These are phyloP conservation scores for Daktulosphaira vitifoliae DNA, from an alignment of 1,140 invertebrate species.

Conservation along the genomic window DNA sequence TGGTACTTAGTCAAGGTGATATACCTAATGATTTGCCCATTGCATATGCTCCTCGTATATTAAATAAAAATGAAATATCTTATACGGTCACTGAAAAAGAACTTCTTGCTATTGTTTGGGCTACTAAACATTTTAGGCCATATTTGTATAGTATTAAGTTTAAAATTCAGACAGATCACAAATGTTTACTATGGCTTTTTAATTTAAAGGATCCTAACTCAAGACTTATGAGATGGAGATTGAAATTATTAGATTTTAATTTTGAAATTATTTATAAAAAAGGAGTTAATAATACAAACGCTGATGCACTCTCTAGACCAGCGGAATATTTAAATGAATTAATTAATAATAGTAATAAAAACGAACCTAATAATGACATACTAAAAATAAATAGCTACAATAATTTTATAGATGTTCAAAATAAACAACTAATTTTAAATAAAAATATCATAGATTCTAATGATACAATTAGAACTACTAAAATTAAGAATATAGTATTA, in stretches of 20 bases:
- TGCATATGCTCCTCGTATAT: conserved; percentile 39
- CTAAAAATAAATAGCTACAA: no score
- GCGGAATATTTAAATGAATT: no score
- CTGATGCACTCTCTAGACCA: conserved; percentile 42
- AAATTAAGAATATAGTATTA: no score
- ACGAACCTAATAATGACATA: no score
- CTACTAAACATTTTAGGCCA: conserved; percentile 44
- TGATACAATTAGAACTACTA: no score
- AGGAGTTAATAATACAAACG: conserved; percentile 43
- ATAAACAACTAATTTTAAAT: no score
- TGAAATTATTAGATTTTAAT: conserved; percentile 34
- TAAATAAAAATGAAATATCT: conserved; percentile 39
- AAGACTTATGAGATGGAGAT: conserved; percentile 35
- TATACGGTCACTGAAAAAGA: conserved; percentile 44
- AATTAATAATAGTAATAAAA: no score
- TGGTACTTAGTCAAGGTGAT: conserved; percentile 32
- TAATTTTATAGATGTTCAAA: no score
- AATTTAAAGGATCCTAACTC: conserved; percentile 41
- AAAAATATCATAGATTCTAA: no score
- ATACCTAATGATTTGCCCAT: conserved; percentile 32
- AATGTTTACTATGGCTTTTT: conserved; percentile 46
- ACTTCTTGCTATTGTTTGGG: conserved; percentile 48
- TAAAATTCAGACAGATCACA: conserved; percentile 48
- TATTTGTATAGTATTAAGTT: conserved; percentile 47
- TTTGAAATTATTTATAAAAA: conserved; percentile 37